A percentile compares a stretch with the other conserved stretches of the same genome.
These are phyloP conservation scores for Nipponia nippon DNA, from an alignment of 2,113 vertebrate species.

Conservation along the genomic window DNA sequence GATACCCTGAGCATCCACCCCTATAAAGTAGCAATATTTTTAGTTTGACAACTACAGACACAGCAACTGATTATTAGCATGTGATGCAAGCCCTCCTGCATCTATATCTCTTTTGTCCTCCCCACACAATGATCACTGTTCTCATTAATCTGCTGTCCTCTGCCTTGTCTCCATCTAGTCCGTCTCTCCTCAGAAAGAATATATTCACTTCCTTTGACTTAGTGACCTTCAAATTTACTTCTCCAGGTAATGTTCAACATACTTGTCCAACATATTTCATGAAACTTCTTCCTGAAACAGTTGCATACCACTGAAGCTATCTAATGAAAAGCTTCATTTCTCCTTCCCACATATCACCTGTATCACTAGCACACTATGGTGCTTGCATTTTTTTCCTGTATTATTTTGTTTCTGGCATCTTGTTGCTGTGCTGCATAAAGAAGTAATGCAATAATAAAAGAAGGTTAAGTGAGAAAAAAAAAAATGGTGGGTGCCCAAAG, in stretches of 20 bases:
- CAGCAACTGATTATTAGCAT: not conserved
- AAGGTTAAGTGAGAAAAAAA: not conserved
- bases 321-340: not conserved
- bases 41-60: not conserved
- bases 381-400: not conserved
- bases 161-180: not conserved
- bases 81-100: not conserved
- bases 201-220: not conserved
- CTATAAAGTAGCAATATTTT: not conserved
- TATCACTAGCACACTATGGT: not conserved
- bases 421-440: not conserved
- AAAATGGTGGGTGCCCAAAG: not conserved
- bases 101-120: not conserved
- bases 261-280: not conserved
- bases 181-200: not conserved
- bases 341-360: accelerated
- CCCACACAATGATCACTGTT: not conserved
- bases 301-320: not conserved
- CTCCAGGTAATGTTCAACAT: not conserved
- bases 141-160: not conserved
- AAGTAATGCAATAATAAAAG: not conserved
- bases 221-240: not conserved
- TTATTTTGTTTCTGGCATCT: not conserved
- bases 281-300: not conserved
- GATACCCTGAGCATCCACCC: not conserved